These are phyloP conservation scores for Cassiopea xamachana DNA, from an alignment of 30 jellyfish, hydroid and myxozoan genomes.

Conservation along the genomic window DNA sequence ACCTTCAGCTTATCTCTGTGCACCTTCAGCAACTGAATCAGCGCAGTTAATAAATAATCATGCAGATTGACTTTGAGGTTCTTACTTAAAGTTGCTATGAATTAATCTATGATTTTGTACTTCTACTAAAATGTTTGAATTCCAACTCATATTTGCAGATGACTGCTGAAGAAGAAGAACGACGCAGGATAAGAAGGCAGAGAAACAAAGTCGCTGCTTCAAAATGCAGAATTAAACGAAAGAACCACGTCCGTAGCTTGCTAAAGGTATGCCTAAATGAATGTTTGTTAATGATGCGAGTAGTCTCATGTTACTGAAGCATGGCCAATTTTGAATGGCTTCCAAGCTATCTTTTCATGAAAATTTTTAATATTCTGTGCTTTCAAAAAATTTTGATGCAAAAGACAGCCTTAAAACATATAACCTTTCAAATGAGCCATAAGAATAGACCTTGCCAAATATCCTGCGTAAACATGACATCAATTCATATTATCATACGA, in stretches of 20 bases:
- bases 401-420: too few relatives aligned
- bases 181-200: slow-evolving; percentile 87
- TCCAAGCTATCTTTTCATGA: background rate
- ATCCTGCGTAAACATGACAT: too few relatives aligned
- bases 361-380: too few relatives aligned
- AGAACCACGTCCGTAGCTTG: slow-evolving; percentile 82
- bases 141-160: slow-evolving; percentile 51
- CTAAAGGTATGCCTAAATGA: slow-evolving; percentile 65
- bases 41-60: too few relatives aligned
- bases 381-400: too few relatives aligned
- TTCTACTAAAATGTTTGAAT: background rate
- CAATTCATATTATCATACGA: too few relatives aligned
- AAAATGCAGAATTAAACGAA: slow-evolving; percentile 91
- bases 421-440: too few relatives aligned
- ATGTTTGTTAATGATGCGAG: background rate
- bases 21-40: too few relatives aligned
- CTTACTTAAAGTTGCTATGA: background rate
- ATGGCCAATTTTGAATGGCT: background rate
- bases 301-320: background rate
- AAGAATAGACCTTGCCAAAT: too few relatives aligned
- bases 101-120: background rate
- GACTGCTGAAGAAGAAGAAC: slow-evolving; percentile 91
- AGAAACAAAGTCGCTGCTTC: slow-evolving; percentile 98
- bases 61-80: background rate
- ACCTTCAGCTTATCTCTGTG: too few relatives aligned